Conservation (phyloP, 2,797 vertebrate species). For the Threskiornis aethiopicus region DNA sequence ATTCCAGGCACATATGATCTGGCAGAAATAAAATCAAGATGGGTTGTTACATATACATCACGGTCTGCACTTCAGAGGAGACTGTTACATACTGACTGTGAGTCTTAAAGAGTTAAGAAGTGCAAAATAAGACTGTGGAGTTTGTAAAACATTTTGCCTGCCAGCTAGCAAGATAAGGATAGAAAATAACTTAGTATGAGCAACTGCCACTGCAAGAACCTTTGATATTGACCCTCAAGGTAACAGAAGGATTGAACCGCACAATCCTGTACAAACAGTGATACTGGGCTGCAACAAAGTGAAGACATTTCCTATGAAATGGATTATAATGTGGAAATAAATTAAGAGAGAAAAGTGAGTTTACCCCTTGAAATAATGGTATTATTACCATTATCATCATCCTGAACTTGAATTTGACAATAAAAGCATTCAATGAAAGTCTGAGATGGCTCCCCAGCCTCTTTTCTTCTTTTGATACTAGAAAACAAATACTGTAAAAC, state of each 20-base stretch:
- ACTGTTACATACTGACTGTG: not conserved
- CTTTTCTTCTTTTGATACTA: not conserved
- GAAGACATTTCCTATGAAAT: not conserved
- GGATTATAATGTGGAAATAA: not conserved
- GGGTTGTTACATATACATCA: not conserved
- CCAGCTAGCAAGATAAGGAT: not conserved
- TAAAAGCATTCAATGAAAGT: not conserved
- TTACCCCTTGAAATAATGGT: not conserved
- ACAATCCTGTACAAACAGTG: not conserved
- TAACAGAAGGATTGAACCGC: not conserved
- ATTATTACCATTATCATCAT: not conserved
- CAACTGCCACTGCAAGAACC: not conserved
- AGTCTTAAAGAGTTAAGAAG: not conserved
- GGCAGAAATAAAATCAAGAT: constrained; percentile 22
- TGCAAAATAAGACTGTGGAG: not conserved
- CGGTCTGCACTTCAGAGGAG: not conserved
- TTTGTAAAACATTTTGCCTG: not conserved
- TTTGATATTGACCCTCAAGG: not conserved
- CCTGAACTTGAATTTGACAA: not conserved
- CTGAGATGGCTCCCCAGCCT: not conserved
- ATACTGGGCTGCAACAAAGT: not conserved
- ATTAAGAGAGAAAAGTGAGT: not conserved
- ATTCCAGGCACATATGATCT: not conserved
- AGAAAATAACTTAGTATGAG: not conserved
- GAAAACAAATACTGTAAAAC: not conserved